Evolutionary conservation across 2,113 vertebrate genomes (phyloP), one percentile per base, ranked within the genome.

Genomic region (Ceuthmochares aereus): DNA sequence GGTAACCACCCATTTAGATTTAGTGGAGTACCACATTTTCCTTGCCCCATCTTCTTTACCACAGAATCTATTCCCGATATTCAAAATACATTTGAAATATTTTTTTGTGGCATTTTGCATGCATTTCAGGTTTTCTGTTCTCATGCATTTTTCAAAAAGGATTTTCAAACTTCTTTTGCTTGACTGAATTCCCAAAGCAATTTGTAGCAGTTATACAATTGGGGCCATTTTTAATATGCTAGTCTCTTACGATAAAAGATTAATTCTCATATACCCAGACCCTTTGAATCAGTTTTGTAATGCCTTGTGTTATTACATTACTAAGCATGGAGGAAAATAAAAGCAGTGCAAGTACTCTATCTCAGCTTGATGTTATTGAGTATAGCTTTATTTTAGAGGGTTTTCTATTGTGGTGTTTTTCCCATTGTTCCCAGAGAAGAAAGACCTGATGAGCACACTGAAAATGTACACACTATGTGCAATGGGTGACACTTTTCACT

Each of bases 1-100:
- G 93, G 97, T 97, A 98, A 98, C 97, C 97, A 98, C 98, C 97
- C 98, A 98, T 98, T 98, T 98, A 89, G 96, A 96, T 96, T 86
- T 93, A 96, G 96, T 83, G 76, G 42, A 84, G 80, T 56, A 14
- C 92, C 80, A 76, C 43, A 90, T 81, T 95, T 97, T 94, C 81
- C 94, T 87, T 80, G 60, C 40, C 85, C 72, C 54, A 94, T 96
- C 94, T 95, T 96, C 70, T 94, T 87, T 92, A 58, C 37, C 90
- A 72, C 51, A 89, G 90, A 93, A 93, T 83, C 72, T 93, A 81
- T 73, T 89, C 42, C 62, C 97, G 37, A 56, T 58, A 67, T 21
- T 74, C 72, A 86, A 81, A 93, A 89, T 37, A 68, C 21, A 54
- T 83, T 79, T 80, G 22, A 87, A 89, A 75, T 86, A 75, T 26